Evolutionary conservation across 2,797 vertebrate genomes (phyloP).

Genomic region (Margarornis squamiger): DNA sequence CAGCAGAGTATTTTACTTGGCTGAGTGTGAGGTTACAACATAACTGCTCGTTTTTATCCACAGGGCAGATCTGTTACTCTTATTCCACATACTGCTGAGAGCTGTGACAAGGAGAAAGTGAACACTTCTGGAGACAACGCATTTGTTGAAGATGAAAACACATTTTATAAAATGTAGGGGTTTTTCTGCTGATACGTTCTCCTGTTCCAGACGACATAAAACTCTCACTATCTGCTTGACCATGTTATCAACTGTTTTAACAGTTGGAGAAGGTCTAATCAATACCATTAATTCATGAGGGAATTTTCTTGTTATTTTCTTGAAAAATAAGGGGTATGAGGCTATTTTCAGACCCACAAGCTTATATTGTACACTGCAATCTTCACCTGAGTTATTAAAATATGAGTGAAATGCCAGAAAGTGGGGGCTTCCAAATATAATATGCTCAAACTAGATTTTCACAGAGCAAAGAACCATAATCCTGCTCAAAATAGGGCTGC

Average conservation of each 20-base stretch:
- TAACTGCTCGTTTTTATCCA: neutral
- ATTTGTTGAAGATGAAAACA: neutral
- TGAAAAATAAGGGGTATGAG: neutral
- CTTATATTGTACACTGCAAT: neutral
- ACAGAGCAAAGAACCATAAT: neutral
- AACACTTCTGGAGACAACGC: neutral
- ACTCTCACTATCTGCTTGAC: neutral
- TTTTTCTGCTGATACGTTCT: neutral
- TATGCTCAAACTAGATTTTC: neutral
- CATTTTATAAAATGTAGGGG: neutral
- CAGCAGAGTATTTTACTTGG: neutral
- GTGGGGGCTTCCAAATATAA: neutral
- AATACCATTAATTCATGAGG: neutral
- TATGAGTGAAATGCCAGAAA: neutral
- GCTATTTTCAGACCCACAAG: neutral
- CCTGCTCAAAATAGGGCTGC: neutral
- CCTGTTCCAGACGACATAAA: neutral
- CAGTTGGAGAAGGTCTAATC: neutral
- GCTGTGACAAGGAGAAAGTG: neutral
- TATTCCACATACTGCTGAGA: neutral
- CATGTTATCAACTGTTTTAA: neutral
- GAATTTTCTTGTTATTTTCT: neutral
- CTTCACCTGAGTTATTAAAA: neutral
- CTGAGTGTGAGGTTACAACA: fast-evolving
- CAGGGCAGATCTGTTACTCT: neutral